Evolutionary conservation across 2,113 vertebrate species (phyloP), one percentile per base, ranked within the genome.

Genomic region (Arvicanthis niloticus): DNA sequence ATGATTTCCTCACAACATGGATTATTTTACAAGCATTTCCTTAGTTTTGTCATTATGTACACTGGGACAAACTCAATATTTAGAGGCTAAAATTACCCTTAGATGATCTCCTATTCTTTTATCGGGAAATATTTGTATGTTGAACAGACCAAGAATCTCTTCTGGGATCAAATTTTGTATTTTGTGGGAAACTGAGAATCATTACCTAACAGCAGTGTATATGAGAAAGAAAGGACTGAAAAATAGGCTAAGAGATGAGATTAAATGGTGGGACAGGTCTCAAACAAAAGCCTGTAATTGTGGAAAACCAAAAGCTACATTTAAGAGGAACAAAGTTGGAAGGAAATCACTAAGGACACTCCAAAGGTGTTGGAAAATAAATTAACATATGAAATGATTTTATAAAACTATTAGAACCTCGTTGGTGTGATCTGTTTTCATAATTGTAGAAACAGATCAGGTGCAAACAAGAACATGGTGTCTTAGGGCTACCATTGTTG

Each of bases 171-270:
- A 89, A 58, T n/a, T 81, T 17, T 96, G 7, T 95, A 80, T n/a
- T 81, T 13, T 96, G 24, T 93, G 67, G 48, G 72, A 81, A 90
- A 40, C 17, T 93, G 58, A 95, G 75, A 91, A 70, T 10, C 9
- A 45, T 85, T 85, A 85, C 82, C 82, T 76, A 95, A 75, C 13
- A 68, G 10, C 7, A 40, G 51, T 9, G 78, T 53, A 29, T 73
- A 7, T 58, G 80, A 9, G n/a, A 29, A 48, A 60, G n/a, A 92
- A 3, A 7, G 60, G 75, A 75, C 24, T 75, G 56, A 58, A 37
- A 4, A 81, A 48, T 26, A 10, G 21, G 0, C 13, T 4, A 65
- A 65, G 40, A 65, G 15, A 34, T 42, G 40, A 42, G 40, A 67
- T 42, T 7, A 73, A n/a, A 16, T 42, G 13, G 21, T 58, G 51